Evolutionary conservation across 92 coral and sea anemone species (phyloP).

Genomic region (Porites evermanni): DNA sequence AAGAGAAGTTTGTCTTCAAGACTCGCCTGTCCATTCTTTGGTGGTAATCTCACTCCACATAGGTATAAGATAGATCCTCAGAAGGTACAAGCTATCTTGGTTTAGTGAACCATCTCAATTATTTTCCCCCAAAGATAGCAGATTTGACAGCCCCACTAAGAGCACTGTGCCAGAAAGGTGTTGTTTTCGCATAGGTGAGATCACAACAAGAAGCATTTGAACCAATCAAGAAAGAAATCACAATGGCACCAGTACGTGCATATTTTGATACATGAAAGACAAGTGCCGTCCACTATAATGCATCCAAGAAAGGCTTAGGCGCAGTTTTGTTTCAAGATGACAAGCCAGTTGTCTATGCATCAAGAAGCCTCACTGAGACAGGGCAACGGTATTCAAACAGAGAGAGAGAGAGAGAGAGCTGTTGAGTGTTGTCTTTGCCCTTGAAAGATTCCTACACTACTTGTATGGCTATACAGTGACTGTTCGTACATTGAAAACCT

Average conservation of each 20-base stretch:
- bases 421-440: slow-evolving; percentile 31
- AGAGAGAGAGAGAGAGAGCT: slow-evolving; percentile 30
- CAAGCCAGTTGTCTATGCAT: slow-evolving; percentile 49
- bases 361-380: slow-evolving; percentile 49
- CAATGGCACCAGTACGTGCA: neutral
- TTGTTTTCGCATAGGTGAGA: neutral
- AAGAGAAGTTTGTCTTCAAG: too few species aligned
- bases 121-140: neutral
- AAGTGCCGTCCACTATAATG: neutral
- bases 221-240: slow-evolving; percentile 4
- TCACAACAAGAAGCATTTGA: slow-evolving; percentile 8
- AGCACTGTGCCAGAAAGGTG: slow-evolving; percentile 6
- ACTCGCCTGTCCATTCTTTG: too few species aligned
- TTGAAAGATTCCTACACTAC: slow-evolving; percentile 29
- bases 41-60: too few species aligned
- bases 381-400: slow-evolving; percentile 28
- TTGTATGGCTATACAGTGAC: slow-evolving; percentile 30
- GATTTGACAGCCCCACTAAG: neutral
- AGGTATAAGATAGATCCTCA: too few species aligned
- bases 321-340: slow-evolving; percentile 41
- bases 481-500: slow-evolving; percentile 7
- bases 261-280: neutral
- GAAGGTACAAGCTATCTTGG: slow-evolving; percentile 20
- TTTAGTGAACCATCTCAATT: slow-evolving; percentile 6
- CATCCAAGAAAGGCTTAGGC: neutral